phyloP scores from a whole-genome alignment of 1,140 invertebrate species.

The Belonocnema kinseyi region DNA sequence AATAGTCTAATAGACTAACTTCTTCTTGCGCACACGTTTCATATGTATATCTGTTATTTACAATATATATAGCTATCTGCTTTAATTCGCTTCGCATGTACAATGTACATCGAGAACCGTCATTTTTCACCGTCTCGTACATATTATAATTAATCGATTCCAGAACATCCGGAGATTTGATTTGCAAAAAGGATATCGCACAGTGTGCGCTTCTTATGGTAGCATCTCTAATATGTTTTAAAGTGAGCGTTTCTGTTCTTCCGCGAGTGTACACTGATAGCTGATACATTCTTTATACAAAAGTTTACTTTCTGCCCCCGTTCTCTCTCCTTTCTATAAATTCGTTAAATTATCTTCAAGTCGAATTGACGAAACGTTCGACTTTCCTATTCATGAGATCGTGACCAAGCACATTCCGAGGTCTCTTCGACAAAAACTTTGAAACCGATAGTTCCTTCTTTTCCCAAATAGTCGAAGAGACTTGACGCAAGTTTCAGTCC shows the following conservation, averaged over 20 bases:
- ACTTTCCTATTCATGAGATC: constrained; percentile 37
- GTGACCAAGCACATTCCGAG: constrained; percentile 29
- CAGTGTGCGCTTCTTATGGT: constrained; percentile 1
- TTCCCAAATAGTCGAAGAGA: background rate
- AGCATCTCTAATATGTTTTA: background rate
- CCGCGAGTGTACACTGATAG: constrained; percentile 18
- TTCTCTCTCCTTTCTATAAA: constrained; percentile 16
- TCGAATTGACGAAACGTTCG: constrained; percentile 14
- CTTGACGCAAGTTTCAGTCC: constrained; percentile 13
- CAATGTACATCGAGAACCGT: constrained; percentile 9
- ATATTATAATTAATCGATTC: constrained; percentile 52
- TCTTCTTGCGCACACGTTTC: constrained; percentile 46
- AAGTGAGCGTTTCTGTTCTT: constrained; percentile 18
- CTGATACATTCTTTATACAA: constrained; percentile 23
- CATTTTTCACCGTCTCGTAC: constrained; percentile 33
- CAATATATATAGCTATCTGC: constrained; percentile 43
- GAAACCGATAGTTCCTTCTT: constrained; percentile 10
- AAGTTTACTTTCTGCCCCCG: constrained; percentile 8
- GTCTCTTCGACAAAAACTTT: constrained; percentile 20
- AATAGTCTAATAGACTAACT: constrained; percentile 23
- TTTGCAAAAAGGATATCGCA: constrained; percentile 41
- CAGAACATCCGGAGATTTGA: constrained; percentile 48
- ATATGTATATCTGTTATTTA: constrained; percentile 57
- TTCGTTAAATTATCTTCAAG: constrained; percentile 21
- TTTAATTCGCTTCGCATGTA: background rate